Base-by-base conservation (phyloP, 2,797 vertebrate species). In the Enteromius treurensis region DNA sequence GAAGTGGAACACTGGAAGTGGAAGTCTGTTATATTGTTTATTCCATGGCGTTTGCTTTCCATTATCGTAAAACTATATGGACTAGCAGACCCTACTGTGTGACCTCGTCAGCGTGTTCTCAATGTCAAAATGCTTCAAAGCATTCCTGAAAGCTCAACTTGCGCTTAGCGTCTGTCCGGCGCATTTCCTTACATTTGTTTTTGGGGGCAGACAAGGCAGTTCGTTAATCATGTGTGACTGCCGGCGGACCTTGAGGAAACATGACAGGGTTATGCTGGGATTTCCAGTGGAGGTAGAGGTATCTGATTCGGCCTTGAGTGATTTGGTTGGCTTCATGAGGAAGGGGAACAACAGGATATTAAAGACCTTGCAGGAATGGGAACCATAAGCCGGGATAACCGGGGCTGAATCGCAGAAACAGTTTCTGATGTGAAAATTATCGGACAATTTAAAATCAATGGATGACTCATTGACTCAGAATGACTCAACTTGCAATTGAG, bases 271-370 rank as follows among this genome's bases (percentile, higher is more conserved):
- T 79, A 71, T 83, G 64, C 79, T 82, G 82, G 49, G 70, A 69
- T 82, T 86, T 86, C 77, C 70, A 75, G 74, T n/a, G 42, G 82
- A 79, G 67, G 29, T 80, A 64, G 29, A 60, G n/a, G 53, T 79
- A 77, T 81, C 81, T 84, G 60, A 53, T 90, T 77, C 47, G 68
- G 23, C 71, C 85, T 81, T 81, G 83, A 83, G 67, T 82, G 73
- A 69, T 82, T 85, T 77, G 45, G n/a, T 79, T 80, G 82, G 55
- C 51, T 71, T 55, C 49, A 76, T 40, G 14, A 21, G 67, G 78
- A 82, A 82, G 78, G 47, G 86, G 88, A 84, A 87, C 88, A 91
- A 89, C 88, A 91, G 91, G 89, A 93, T 90, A 89, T 92, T 90
- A 87, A 91, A 88, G 42, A 53, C 55, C 64, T 88, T 78, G 77